phyloP scores from a whole-genome alignment of 2,797 vertebrate genomes.

The Chromobotia macracanthus region DNA sequence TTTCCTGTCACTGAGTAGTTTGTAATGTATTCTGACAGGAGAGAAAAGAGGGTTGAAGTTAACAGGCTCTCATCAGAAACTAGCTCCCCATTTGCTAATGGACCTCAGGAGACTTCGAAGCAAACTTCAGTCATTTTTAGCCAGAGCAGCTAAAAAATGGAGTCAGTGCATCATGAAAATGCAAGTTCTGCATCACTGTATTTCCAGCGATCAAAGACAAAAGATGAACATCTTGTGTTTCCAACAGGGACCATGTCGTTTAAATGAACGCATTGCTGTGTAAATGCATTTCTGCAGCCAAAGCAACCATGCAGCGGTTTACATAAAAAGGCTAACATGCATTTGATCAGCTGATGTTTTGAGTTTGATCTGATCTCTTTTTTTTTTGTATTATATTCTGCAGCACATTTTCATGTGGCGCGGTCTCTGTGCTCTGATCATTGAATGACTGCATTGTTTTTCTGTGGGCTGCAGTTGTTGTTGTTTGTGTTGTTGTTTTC shows the following conservation, averaged over 20 bases:
- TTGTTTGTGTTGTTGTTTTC: constrained; percentile 67
- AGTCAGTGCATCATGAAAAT: constrained; percentile 48
- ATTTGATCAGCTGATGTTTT: too few species aligned
- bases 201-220: constrained; percentile 38
- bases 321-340: background rate
- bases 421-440: constrained; percentile 33
- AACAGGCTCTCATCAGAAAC: constrained; percentile 67
- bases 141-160: constrained; percentile 55
- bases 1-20: constrained; percentile 68
- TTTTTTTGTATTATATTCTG: background rate
- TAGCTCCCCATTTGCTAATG: constrained; percentile 83
- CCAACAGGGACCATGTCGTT: background rate
- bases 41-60: constrained; percentile 54
- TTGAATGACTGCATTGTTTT: constrained; percentile 53
- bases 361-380: background rate
- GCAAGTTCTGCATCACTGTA: constrained; percentile 20
- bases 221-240: background rate
- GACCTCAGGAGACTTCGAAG: constrained; percentile 79
- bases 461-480: constrained; percentile 60
- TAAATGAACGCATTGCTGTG: background rate
- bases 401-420: constrained; percentile 15
- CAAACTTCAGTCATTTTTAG: constrained; percentile 73
- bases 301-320: too few species aligned
- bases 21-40: constrained; percentile 81
- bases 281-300: background rate